A percentile compares a stretch with the other conserved stretches of the same genome.
Evolutionary conservation across 2,888 invertebrate genomes (phyloP).

Genomic region (Micoletzkya japonica): DNA sequence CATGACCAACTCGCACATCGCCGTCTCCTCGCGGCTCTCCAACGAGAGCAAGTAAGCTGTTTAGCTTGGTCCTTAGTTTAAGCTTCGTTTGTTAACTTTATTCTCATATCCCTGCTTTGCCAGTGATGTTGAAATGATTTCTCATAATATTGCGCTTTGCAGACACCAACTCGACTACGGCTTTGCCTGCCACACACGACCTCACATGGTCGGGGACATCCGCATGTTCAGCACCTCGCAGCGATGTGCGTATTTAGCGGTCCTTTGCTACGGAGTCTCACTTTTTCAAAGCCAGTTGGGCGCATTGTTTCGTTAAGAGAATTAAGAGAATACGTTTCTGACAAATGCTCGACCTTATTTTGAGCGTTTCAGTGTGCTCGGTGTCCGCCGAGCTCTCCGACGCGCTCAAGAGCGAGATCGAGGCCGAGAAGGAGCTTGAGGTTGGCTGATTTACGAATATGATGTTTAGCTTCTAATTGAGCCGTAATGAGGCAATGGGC

Average conservation of each 20-base stretch:
- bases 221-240: constrained; percentile 24
- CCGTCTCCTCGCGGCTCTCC: constrained; percentile 21
- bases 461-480: background rate
- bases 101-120: too few species aligned
- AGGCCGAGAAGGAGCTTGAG: constrained; percentile 75
- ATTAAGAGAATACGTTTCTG: too few species aligned
- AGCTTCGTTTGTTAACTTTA: background rate
- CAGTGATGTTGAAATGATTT: background rate
- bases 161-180: constrained; percentile 21
- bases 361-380: constrained; percentile 24
- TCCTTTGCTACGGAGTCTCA: too few species aligned
- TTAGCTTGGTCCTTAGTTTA: background rate
- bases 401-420: constrained; percentile 89
- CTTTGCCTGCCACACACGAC: constrained; percentile 6
- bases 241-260: constrained; percentile 4
- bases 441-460: constrained; percentile 65
- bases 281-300: too few species aligned
- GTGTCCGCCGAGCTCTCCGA: constrained; percentile 73
- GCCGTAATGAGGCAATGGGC: background rate
- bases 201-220: constrained; percentile 18
- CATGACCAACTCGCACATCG: constrained; percentile 22
- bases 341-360: background rate
- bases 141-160: background rate
- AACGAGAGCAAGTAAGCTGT: constrained; percentile 17
- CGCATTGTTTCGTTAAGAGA: too few species aligned